Evolutionary conservation across 1,140 invertebrate genomes (phyloP), one percentile per base, ranked within the genome.

Genomic region (Eumeta japonica): DNA sequence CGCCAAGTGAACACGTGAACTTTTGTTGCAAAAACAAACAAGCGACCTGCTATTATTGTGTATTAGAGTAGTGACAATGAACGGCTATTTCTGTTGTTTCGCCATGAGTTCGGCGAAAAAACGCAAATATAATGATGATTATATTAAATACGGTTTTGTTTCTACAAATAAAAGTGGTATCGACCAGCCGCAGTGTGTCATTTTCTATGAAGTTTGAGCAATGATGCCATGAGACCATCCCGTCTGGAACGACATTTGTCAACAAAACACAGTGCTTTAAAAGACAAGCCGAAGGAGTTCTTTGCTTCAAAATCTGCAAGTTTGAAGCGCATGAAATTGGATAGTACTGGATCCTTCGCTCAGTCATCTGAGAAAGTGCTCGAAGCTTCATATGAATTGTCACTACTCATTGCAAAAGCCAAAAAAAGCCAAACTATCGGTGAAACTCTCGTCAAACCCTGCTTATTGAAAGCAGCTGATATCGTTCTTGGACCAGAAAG

Each of bases 331-430:
- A 42, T 43, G 27, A 45, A 45, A 37, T 34, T 42, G 14, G 43
- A 45, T 31, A 31, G 9, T n/a, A n/a, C n/a, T n/a, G n/a, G n/a
- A n/a, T n/a, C n/a, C n/a, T n/a, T n/a, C n/a, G n/a, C n/a, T n/a
- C 20, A 45, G 18, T 43, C 31, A 41, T 43, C 39, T 37, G 20
- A 36, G 31, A 43, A 31, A 42, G 33, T 43, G 15, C 43, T 45
- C 24, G 31, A 45, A 43, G 43, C 43, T 24, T 43, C 43, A 9
- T 45, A 45, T 35, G 39, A 45, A 35, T 27, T 45, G 37, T 45
- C 43, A 13, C 39, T 45, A 30, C 16, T 35, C 14, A 45, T 44
- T 20, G 37, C 37, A 1, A 39, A 39, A 33, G 16, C 29, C 12
- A 44, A 40, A 33, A 39, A 44, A 44, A 7, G 29, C 5, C 17